Conservation (phyloP, 2,113 vertebrate genomes). For the Ifrita kowaldi region DNA sequence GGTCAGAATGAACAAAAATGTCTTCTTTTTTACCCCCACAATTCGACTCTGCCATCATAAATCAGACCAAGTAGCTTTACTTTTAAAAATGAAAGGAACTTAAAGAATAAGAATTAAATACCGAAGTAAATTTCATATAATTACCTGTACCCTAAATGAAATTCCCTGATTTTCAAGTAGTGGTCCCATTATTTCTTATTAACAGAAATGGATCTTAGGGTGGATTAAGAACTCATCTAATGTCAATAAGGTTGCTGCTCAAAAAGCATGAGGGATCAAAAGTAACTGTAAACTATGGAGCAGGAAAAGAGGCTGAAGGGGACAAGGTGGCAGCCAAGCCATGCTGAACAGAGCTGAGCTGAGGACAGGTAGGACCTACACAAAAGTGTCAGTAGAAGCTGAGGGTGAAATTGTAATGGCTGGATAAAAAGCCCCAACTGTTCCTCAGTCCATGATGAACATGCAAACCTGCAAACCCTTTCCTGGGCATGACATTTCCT, state of each 20-base stretch:
- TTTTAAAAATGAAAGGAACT: not conserved
- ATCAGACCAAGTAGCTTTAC: not conserved
- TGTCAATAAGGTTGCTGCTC: not conserved
- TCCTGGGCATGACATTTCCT: not conserved
- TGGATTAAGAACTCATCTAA: not conserved
- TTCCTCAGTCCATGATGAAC: not conserved
- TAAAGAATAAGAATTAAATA: not conserved
- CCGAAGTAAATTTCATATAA: not conserved
- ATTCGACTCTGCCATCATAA: not conserved
- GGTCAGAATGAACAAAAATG: not conserved
- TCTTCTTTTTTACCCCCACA: not conserved
- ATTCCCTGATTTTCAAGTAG: not conserved
- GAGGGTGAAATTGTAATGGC: not conserved
- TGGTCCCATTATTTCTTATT: too few relatives aligned
- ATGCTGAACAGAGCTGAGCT: not conserved
- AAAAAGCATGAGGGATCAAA: not conserved
- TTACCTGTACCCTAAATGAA: not conserved
- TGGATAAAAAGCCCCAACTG: not conserved
- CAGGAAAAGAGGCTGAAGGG: not conserved
- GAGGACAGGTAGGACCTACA: not conserved
- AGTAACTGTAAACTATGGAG: not conserved
- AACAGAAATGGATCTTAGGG: not conserved
- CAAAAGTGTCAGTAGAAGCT: not conserved
- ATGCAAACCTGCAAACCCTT: not conserved
- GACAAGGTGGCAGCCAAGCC: not conserved